Conservation (phyloP, 2,113 vertebrate genomes). For the Cebus imitator region DNA sequence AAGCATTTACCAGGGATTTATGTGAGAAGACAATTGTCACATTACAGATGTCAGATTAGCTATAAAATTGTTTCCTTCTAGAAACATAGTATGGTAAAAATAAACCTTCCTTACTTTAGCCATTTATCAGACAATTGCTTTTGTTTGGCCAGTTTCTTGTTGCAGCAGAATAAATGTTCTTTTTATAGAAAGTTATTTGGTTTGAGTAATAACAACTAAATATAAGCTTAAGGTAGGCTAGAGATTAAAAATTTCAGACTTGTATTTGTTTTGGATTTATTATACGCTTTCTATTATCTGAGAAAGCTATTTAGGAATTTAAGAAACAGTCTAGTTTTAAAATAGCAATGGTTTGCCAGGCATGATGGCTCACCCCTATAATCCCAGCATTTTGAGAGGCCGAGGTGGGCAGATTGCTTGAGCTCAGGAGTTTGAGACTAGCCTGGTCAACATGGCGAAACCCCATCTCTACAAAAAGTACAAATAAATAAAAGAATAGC, state of each 20-base stretch:
- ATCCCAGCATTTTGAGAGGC: too few species aligned
- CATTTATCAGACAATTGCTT: slow-evolving; percentile 8
- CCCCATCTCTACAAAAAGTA: too few species aligned
- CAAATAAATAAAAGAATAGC: too few species aligned
- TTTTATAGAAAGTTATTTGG: slow-evolving; percentile 28
- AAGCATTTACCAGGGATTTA: slow-evolving; percentile 4
- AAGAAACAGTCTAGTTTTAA: slow-evolving; percentile 10
- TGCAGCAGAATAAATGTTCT: background rate
- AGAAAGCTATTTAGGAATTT: background rate
- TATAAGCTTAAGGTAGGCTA: background rate
- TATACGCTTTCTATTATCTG: background rate
- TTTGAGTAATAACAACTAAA: background rate
- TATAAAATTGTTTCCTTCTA: slow-evolving; percentile 35
- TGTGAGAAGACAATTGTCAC: slow-evolving; percentile 25
- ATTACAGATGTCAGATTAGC: slow-evolving; percentile 22
- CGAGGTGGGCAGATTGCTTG: too few species aligned
- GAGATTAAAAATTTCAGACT: background rate
- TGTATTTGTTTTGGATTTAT: background rate
- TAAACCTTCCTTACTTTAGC: background rate
- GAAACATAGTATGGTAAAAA: background rate
- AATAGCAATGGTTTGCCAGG: background rate
- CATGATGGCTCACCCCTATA: too few species aligned
- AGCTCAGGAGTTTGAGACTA: too few species aligned
- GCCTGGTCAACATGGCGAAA: too few species aligned
- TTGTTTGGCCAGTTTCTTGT: background rate